Conservation (phyloP, 2,113 vertebrate species). For the Lycaon pictus region DNA sequence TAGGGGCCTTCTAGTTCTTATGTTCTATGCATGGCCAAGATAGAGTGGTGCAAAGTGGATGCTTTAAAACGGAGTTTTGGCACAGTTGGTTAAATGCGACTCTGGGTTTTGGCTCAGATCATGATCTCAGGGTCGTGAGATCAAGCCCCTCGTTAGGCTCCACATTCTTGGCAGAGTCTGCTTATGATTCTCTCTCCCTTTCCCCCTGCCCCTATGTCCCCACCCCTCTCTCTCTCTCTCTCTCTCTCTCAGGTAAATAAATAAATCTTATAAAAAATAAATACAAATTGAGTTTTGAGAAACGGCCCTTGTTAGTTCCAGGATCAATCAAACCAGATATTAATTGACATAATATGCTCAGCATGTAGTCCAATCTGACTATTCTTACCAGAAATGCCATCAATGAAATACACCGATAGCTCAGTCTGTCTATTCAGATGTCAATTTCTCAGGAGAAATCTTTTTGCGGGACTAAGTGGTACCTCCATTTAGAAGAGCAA, state of each 20-base stretch:
- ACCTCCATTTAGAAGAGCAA: not conserved
- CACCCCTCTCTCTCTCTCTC: not conserved
- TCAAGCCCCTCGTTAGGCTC: not conserved
- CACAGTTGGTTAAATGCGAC: not conserved
- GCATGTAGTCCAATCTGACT: not conserved
- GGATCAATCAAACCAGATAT: not conserved
- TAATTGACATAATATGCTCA: not conserved
- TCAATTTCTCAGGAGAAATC: not conserved
- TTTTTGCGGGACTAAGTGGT: not conserved
- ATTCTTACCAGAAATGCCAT: not conserved
- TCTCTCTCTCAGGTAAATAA: not conserved
- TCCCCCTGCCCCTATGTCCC: not conserved
- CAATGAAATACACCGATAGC: not conserved
- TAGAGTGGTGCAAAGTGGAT: not conserved
- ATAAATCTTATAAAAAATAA: not conserved
- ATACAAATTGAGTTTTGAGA: not conserved
- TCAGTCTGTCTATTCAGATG: not conserved
- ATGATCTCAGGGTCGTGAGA: not conserved
- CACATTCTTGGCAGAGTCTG: not conserved
- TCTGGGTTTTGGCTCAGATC: not conserved
- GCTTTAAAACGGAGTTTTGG: not conserved
- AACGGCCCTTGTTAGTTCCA: not conserved
- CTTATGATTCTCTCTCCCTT: not conserved
- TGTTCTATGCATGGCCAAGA: not conserved
- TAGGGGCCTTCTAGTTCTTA: not conserved